Conservation (phyloP, 2,113 vertebrate species). For the Caranx melampygus region DNA sequence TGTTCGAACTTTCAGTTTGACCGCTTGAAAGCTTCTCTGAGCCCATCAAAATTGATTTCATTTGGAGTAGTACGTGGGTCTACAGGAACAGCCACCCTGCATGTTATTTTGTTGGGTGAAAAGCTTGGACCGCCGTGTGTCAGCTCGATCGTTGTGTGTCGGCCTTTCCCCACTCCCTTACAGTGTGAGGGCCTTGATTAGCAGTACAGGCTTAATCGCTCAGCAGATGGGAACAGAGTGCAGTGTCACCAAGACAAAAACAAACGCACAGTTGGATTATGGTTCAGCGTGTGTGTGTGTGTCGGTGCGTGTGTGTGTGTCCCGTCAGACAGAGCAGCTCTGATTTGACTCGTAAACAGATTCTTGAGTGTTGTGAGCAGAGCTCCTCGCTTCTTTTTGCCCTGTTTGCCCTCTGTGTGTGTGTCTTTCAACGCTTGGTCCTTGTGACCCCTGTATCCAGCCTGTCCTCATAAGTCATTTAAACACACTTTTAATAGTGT, state of each 20-base stretch:
- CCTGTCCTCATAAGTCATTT: constrained; percentile 76
- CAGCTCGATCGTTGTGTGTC: background rate
- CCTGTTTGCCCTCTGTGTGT: constrained; percentile 9
- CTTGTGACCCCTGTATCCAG: constrained; percentile 58
- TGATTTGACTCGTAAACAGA: constrained; percentile 39
- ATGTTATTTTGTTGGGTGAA: background rate
- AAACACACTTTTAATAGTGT: constrained; percentile 79
- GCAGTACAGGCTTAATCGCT: constrained; percentile 70
- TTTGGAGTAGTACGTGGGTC: background rate
- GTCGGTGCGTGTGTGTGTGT: constrained; percentile 7
- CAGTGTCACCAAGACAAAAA: constrained; percentile 69
- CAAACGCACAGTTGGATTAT: constrained; percentile 65
- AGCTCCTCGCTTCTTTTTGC: background rate
- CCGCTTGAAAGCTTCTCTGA: background rate
- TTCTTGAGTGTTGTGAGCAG: constrained; percentile 25
- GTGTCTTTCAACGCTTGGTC: constrained; percentile 45
- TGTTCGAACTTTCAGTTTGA: constrained; percentile 1
- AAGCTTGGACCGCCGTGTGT: background rate
- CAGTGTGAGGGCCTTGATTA: constrained; percentile 64
- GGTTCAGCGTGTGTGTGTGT: constrained; percentile 8
- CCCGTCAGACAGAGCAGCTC: constrained; percentile 26
- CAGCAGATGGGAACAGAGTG: constrained; percentile 71
- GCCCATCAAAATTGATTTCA: background rate
- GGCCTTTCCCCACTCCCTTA: constrained; percentile 30
- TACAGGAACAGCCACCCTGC: background rate